Percentiles rank a stretch among this genome's conserved stretches.
These are phyloP conservation scores for Clamator glandarius DNA, from an alignment of 2,797 vertebrate genomes.

Conservation along the genomic window DNA sequence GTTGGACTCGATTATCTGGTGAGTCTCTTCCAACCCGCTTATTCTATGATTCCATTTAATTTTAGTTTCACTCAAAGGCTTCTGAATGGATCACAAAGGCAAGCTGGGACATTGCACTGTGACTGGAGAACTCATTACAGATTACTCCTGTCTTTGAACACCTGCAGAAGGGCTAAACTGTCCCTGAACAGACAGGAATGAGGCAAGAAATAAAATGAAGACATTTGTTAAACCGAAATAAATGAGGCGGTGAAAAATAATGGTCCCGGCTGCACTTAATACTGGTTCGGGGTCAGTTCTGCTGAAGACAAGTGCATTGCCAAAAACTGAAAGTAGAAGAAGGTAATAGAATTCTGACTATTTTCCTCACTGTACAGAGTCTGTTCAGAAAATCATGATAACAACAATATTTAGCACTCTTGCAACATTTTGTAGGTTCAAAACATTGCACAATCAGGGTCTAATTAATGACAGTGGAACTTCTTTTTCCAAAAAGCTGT, in stretches of 20 bases:
- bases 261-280: slow-evolving; percentile 14
- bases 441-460: neutral
- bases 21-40: no score
- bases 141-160: slow-evolving; percentile 19
- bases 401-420: neutral
- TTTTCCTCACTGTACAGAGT: neutral
- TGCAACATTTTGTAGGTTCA: neutral
- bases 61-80: neutral
- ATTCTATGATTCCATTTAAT: no score
- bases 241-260: slow-evolving; percentile 43
- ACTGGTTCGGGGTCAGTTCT: slow-evolving; percentile 6
- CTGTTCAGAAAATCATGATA: neutral
- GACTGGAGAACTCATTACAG: slow-evolving; percentile 1
- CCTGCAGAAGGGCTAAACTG: slow-evolving; percentile 27
- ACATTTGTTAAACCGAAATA: slow-evolving; percentile 52
- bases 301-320: neutral
- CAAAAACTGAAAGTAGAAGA: neutral
- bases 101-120: neutral
- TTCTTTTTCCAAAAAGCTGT: neutral
- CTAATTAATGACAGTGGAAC: neutral
- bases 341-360: neutral
- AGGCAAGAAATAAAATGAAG: slow-evolving; percentile 34
- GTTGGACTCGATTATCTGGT: no score
- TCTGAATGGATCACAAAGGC: neutral
- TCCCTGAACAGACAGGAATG: slow-evolving; percentile 9